A percentile compares a stretch with the other conserved stretches of the same genome.
phyloP scores from a whole-genome alignment of 2,113 vertebrate species.

The Nerophis lumbriciformis region DNA sequence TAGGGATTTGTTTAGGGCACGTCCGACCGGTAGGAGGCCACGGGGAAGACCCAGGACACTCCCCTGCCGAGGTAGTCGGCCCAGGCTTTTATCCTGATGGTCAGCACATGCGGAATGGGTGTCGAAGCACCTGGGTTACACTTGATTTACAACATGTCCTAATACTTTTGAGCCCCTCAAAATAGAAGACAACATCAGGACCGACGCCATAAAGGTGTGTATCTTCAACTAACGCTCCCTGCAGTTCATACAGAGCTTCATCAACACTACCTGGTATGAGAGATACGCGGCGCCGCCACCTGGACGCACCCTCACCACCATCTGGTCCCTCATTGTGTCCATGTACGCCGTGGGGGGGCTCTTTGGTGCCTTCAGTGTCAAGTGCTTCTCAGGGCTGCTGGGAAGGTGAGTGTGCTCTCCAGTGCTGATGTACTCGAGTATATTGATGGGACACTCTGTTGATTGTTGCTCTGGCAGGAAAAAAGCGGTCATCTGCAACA shows the following conservation, averaged over 20 bases:
- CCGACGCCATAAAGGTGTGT: neutral
- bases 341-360: slow-evolving; percentile 61
- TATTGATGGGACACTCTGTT: neutral
- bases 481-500: slow-evolving; percentile 52
- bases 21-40: too few species aligned
- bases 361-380: slow-evolving; percentile 51
- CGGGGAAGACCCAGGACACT: too few species aligned
- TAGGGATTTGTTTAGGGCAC: too few species aligned
- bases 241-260: slow-evolving; percentile 70
- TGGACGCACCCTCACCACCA: slow-evolving; percentile 50
- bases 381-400: slow-evolving; percentile 38
- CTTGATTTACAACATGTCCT: too few species aligned
- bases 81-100: too few species aligned
- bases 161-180: too few species aligned
- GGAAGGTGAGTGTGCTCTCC: slow-evolving; percentile 57
- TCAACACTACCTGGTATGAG: slow-evolving; percentile 67
- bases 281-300: slow-evolving; percentile 46
- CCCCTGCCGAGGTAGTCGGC: too few species aligned
- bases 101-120: too few species aligned
- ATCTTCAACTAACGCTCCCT: slow-evolving; percentile 3
- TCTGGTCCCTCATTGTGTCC: slow-evolving; percentile 69
- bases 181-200: too few species aligned
- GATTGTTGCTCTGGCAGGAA: slow-evolving; percentile 55
- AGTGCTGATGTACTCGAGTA: neutral
- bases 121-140: too few species aligned